phyloP scores from a whole-genome alignment of 2,888 invertebrate species.

The Ormyrus nitidulus region DNA sequence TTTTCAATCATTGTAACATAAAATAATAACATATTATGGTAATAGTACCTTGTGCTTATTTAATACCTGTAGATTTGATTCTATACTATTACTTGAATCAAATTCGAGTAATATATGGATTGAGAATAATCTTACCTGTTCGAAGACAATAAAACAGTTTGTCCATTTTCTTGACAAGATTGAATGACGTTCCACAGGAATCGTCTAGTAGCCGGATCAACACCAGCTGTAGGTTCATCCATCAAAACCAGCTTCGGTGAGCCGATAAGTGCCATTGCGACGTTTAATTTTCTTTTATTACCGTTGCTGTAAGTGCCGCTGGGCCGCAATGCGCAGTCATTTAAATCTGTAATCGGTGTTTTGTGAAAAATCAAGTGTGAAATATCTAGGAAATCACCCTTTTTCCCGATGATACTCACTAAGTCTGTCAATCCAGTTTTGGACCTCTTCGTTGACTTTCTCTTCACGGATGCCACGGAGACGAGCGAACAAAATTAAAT shows the following conservation, averaged over 20 bases:
- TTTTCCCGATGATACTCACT: slow-evolving; percentile 71
- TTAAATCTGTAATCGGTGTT: slow-evolving; percentile 66
- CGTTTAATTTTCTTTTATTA: slow-evolving; percentile 86
- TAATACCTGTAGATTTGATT: too few relatives aligned
- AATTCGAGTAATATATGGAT: too few relatives aligned
- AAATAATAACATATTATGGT: background rate
- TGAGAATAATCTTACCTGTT: slow-evolving; percentile 77
- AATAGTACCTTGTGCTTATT: too few relatives aligned
- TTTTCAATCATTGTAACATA: background rate
- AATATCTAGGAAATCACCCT: background rate
- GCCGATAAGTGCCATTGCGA: slow-evolving; percentile 86
- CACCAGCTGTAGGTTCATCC: slow-evolving; percentile 86
- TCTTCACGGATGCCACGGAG: slow-evolving; percentile 81
- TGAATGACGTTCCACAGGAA: slow-evolving; percentile 81
- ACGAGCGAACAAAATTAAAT: slow-evolving; percentile 83
- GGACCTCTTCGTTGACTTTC: slow-evolving; percentile 76
- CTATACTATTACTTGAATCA: too few relatives aligned
- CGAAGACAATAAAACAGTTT: slow-evolving; percentile 83
- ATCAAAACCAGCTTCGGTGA: slow-evolving; percentile 82
- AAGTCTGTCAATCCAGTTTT: slow-evolving; percentile 79
- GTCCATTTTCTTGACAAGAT: slow-evolving; percentile 76
- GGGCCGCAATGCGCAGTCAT: slow-evolving; percentile 69
- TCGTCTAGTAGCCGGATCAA: slow-evolving; percentile 82
- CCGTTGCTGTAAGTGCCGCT: slow-evolving; percentile 82
- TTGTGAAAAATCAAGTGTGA: background rate